These are phyloP conservation scores for Trematomus bernacchii DNA, from an alignment of 2,797 vertebrate genomes.

Conservation along the genomic window DNA sequence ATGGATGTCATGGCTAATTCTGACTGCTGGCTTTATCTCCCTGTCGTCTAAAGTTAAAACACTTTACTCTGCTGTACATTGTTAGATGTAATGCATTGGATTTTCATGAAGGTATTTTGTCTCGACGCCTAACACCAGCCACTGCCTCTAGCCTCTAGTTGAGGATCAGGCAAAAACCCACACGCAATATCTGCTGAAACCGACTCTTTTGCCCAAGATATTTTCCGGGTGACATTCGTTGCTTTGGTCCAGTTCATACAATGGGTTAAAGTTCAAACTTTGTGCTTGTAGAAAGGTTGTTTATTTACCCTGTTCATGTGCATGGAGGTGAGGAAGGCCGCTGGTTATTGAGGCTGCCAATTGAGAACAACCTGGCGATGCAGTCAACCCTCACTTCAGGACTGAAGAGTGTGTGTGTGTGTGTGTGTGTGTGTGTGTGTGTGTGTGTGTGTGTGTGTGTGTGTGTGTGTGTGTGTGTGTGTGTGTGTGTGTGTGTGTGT, in stretches of 20 bases:
- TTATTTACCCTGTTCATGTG: constrained; percentile 43
- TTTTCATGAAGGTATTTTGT: constrained; percentile 30
- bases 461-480: neutral
- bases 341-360: constrained; percentile 44
- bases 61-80: constrained; percentile 10
- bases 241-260: neutral
- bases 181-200: constrained; percentile 5
- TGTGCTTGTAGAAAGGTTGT: constrained; percentile 40
- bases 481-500: neutral
- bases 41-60: constrained; percentile 37
- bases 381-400: constrained; percentile 40
- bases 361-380: constrained; percentile 38
- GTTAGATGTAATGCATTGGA: constrained; percentile 8
- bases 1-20: constrained; percentile 34
- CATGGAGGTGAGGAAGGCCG: constrained; percentile 21
- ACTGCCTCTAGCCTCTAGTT: constrained; percentile 24
- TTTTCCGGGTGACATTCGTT: constrained; percentile 15
- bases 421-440: neutral
- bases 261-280: neutral
- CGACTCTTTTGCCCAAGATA: constrained; percentile 1
- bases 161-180: constrained; percentile 34
- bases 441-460: neutral
- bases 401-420: neutral
- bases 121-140: constrained; percentile 16
- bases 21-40: constrained; percentile 38